Evolutionary conservation across 1,140 invertebrate genomes (phyloP).

Genomic region (Leptonema lineaticorne): DNA sequence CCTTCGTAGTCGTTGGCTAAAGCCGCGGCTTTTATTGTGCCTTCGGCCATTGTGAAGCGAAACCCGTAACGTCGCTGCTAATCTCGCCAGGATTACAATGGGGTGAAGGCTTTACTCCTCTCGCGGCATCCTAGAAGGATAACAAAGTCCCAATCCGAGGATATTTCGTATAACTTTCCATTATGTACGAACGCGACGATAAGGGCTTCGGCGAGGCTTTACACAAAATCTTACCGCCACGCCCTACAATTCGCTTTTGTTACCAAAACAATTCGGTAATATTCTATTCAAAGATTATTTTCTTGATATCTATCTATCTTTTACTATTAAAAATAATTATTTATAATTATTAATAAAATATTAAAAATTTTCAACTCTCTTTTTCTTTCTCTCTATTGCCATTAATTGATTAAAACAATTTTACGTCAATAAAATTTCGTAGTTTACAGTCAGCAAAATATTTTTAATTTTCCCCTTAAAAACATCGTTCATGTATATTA

Average conservation of each 20-base stretch:
- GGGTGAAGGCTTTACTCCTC: not conserved
- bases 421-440: no score
- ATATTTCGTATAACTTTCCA: slow-evolving; percentile 18
- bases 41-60: slow-evolving; percentile 16
- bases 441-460: no score
- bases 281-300: no score
- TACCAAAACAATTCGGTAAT: no score
- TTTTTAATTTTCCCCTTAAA: no score
- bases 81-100: slow-evolving; percentile 35
- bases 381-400: no score
- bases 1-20: slow-evolving; percentile 23
- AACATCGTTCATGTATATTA: no score
- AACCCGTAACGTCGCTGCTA: slow-evolving; percentile 22
- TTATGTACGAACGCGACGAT: slow-evolving; percentile 25
- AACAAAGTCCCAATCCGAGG: slow-evolving; percentile 26
- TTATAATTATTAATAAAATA: no score
- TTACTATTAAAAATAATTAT: no score
- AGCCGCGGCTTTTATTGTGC: slow-evolving; percentile 32
- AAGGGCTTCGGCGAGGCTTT: slow-evolving; percentile 8
- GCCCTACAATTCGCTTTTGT: not conserved
- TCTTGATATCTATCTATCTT: no score
- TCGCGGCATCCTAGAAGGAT: not conserved
- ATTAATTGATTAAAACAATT: no score
- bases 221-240: not conserved
- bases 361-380: no score